Conservation (phyloP, 2,797 vertebrate species). For the Schizothorax lantsangensis region DNA sequence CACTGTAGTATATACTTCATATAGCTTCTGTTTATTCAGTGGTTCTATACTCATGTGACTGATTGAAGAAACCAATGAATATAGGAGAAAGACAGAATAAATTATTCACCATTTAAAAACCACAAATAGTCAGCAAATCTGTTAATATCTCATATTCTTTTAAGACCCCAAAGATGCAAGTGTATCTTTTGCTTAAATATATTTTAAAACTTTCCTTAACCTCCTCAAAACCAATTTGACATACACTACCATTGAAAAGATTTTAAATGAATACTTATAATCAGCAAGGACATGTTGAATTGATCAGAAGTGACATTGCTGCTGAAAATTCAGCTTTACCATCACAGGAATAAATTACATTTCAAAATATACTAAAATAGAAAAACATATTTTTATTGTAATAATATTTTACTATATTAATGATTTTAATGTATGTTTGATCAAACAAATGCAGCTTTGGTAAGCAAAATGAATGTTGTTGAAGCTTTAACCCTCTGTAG, state of each 20-base stretch:
- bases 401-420: no score
- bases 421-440: neutral
- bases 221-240: neutral
- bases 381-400: no score
- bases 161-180: neutral
- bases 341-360: no score
- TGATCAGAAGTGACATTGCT: neutral
- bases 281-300: neutral
- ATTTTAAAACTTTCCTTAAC: neutral
- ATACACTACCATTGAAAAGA: neutral
- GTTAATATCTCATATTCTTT: neutral
- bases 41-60: conserved; percentile 52
- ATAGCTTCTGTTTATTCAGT: conserved; percentile 58
- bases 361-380: neutral
- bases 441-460: neutral
- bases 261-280: neutral
- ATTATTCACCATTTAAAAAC: neutral
- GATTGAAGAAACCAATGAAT: conserved; percentile 80
- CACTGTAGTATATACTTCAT: conserved; percentile 56
- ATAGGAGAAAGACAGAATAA: conserved; percentile 68
- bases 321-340: neutral
- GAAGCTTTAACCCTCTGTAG: neutral
- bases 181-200: neutral
- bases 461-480: neutral
- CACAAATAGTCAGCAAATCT: neutral